These are phyloP conservation scores for Julus scandinavius DNA, from an alignment of 2,888 invertebrate species.

Conservation along the genomic window DNA sequence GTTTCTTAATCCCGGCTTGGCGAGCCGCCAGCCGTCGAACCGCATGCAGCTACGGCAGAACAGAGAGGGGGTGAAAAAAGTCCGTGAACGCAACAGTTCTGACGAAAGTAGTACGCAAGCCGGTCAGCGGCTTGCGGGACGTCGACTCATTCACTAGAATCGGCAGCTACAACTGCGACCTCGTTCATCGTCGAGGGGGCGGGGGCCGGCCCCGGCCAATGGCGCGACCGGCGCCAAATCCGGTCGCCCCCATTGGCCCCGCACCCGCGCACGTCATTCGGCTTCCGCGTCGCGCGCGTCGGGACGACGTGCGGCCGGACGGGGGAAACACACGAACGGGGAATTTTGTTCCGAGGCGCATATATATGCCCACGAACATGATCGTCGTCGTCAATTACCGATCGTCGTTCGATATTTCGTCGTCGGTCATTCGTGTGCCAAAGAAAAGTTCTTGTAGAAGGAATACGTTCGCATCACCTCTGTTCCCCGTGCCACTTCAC, in stretches of 20 bases:
- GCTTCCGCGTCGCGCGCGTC: background rate
- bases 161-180: background rate
- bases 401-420: slow-evolving; percentile 2
- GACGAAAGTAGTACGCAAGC: background rate
- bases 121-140: background rate
- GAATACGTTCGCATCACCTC: background rate
- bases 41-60: no score
- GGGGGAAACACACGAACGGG: background rate
- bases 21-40: background rate
- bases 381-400: background rate
- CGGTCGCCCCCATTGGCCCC: background rate
- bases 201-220: background rate
- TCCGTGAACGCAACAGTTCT: background rate
- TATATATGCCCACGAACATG: background rate
- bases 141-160: background rate
- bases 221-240: background rate
- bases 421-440: background rate
- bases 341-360: background rate
- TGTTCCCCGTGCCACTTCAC: no score
- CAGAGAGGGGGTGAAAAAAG: background rate
- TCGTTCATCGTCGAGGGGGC: background rate
- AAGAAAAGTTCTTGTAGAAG: background rate
- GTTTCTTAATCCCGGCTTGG: background rate
- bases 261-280: background rate
- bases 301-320: background rate